phyloP scores from a whole-genome alignment of 2,888 invertebrate species.

The Sympetrum striolatum region DNA sequence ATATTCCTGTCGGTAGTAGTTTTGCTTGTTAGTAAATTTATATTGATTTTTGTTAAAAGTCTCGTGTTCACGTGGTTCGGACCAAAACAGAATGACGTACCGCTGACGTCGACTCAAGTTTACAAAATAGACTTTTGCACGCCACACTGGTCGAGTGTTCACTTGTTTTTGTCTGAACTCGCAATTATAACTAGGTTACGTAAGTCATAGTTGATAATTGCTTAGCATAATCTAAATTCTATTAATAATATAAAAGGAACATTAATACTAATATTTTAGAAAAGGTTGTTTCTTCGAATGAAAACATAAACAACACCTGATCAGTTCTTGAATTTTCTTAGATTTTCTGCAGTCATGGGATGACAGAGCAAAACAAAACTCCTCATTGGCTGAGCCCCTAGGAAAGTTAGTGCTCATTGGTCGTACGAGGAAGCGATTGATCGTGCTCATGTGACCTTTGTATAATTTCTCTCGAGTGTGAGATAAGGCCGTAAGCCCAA shows the following conservation, averaged over 20 bases:
- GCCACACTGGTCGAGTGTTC: slow-evolving; percentile 4
- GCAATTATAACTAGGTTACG: slow-evolving; percentile 7
- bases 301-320: neutral
- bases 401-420: slow-evolving; percentile 47
- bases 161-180: slow-evolving; percentile 14
- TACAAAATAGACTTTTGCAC: slow-evolving; percentile 35
- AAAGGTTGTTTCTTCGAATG: neutral
- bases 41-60: neutral
- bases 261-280: neutral
- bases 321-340: slow-evolving; percentile 7
- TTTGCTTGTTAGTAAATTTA: neutral
- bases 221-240: neutral
- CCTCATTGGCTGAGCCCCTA: slow-evolving; percentile 47
- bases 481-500: neutral
- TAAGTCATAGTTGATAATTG: neutral
- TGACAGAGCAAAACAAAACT: slow-evolving; percentile 49
- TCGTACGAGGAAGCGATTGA: slow-evolving; percentile 48
- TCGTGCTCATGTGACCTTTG: slow-evolving; percentile 51
- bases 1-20: too few species aligned
- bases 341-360: slow-evolving; percentile 48
- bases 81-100: slow-evolving; percentile 36
- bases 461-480: slow-evolving; percentile 46
- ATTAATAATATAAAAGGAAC: neutral
- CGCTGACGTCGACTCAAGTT: slow-evolving; percentile 32
- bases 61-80: neutral